Percentiles rank a stretch among this genome's conserved stretches.
Conservation (phyloP, 2,888 invertebrate species). For the Koerneria pararmatus region DNA sequence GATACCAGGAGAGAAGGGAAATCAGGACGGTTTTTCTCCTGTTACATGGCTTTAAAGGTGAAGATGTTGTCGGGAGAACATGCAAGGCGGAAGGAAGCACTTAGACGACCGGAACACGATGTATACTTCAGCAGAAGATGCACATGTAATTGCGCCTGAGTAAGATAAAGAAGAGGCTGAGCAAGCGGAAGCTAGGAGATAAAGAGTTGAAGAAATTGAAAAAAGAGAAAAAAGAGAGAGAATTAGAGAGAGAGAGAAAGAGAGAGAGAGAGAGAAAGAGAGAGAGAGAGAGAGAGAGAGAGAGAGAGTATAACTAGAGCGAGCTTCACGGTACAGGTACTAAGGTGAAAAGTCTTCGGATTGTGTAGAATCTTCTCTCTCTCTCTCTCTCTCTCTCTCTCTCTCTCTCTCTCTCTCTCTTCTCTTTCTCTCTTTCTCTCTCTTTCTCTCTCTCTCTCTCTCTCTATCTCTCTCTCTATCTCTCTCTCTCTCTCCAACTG, state of each 20-base stretch:
- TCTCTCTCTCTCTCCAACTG: too few species aligned
- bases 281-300: conserved; percentile 3
- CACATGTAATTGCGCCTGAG: background rate
- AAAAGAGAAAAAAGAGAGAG: conserved; percentile 11
- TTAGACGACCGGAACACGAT: conserved; percentile 18
- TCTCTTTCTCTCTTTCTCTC: conserved; percentile 2
- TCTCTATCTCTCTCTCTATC: conserved; percentile 2
- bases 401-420: background rate
- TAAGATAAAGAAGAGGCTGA: conserved; percentile 4
- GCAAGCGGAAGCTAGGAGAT: conserved; percentile 4
- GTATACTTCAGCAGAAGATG: background rate
- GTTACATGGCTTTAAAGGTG: too few species aligned
- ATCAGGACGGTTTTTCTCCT: conserved; percentile 12
- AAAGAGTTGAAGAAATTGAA: conserved; percentile 9
- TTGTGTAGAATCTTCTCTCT: background rate
- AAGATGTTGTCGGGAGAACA: too few species aligned
- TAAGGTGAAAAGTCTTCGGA: background rate
- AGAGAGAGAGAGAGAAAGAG: background rate
- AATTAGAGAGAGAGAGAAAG: conserved; percentile 13
- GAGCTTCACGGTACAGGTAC: too few species aligned
- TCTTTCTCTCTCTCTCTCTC: background rate
- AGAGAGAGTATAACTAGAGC: background rate
- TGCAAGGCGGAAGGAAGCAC: conserved; percentile 24
- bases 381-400: background rate
- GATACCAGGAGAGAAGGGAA: conserved; percentile 8